Conservation (phyloP, 2,113 vertebrate genomes). For the Seriola rivoliana region DNA sequence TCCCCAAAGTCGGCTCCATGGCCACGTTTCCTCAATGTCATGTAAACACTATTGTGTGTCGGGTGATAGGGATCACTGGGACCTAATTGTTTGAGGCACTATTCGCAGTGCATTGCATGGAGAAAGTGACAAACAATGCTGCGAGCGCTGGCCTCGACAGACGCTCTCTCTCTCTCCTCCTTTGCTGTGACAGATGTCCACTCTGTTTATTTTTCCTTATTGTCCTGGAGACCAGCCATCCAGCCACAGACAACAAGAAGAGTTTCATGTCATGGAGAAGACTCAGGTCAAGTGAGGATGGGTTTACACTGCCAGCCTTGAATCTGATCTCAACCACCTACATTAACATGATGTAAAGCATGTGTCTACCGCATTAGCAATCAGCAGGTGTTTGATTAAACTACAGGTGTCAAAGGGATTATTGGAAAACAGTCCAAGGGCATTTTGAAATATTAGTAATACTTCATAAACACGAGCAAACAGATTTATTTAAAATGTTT, state of each 20-base stretch:
- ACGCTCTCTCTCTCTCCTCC: slow-evolving; percentile 43
- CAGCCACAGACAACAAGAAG: slow-evolving; percentile 17
- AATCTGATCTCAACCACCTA: neutral
- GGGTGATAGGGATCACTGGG: slow-evolving; percentile 81
- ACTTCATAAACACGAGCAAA: no score
- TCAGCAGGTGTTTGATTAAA: slow-evolving; percentile 5
- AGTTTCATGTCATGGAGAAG: slow-evolving; percentile 9
- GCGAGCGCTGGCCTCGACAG: slow-evolving; percentile 55
- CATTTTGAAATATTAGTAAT: neutral
- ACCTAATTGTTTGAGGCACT: slow-evolving; percentile 85
- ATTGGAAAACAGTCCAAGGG: neutral
- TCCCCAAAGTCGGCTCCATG: slow-evolving; percentile 77
- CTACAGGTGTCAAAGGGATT: neutral
- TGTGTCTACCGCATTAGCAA: neutral
- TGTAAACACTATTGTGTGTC: slow-evolving; percentile 86
- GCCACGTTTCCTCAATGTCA: slow-evolving; percentile 79
- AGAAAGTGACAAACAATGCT: slow-evolving; percentile 86
- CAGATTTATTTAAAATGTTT: neutral
- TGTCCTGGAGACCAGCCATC: slow-evolving; percentile 44
- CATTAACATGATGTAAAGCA: neutral
- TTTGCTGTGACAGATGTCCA: slow-evolving; percentile 49
- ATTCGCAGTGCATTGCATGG: slow-evolving; percentile 76
- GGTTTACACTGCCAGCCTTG: neutral
- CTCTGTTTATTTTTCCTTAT: slow-evolving; percentile 67
- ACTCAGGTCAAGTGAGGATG: neutral